phyloP scores from a whole-genome alignment of 1,140 invertebrate genomes.

The Papilio machaon region DNA sequence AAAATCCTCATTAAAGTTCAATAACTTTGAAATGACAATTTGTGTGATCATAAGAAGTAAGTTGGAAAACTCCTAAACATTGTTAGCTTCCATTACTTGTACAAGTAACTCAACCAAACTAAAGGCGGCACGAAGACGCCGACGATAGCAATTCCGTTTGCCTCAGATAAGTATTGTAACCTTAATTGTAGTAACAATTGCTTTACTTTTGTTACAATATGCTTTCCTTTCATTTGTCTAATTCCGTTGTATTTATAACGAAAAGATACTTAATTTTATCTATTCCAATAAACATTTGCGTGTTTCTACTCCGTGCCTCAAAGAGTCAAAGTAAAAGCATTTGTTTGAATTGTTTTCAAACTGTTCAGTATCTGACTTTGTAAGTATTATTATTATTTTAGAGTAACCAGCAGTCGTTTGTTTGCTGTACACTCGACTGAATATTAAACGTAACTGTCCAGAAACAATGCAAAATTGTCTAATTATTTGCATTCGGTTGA shows the following conservation, averaged over 20 bases:
- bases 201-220: constrained; percentile 49
- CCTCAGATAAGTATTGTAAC: constrained; percentile 59
- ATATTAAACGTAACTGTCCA: constrained; percentile 17
- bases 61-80: no score
- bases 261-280: constrained; percentile 29
- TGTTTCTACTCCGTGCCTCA: constrained; percentile 13
- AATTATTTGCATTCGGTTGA: neutral
- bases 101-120: constrained; percentile 35
- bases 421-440: constrained; percentile 23
- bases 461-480: neutral
- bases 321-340: neutral
- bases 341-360: constrained; percentile 9
- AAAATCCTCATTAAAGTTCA: no score
- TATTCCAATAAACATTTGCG: constrained; percentile 34
- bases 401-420: neutral
- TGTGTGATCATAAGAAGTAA: no score
- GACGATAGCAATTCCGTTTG: constrained; percentile 66
- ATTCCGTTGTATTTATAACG: constrained; percentile 38
- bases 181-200: constrained; percentile 63
- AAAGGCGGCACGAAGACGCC: constrained; percentile 54
- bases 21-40: no score
- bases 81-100: constrained; percentile 42
- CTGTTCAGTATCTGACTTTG: neutral
- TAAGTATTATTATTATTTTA: constrained; percentile 35
- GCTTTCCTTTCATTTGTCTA: constrained; percentile 44